These are phyloP conservation scores for Nebria ingens DNA, from an alignment of 1,140 invertebrate genomes.

Conservation along the genomic window DNA sequence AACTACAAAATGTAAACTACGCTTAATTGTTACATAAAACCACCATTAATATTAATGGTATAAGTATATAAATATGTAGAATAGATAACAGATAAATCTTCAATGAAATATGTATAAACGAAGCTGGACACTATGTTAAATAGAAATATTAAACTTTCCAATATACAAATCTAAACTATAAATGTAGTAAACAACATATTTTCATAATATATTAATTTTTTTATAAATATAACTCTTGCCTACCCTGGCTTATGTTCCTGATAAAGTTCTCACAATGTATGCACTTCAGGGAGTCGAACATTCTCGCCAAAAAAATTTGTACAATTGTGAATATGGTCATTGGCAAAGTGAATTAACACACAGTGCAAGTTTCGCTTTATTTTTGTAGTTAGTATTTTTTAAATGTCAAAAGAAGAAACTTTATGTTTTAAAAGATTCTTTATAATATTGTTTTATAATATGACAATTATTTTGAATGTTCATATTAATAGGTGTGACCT, in stretches of 20 bases:
- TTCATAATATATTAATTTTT: conserved; percentile 3
- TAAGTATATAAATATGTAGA: no score
- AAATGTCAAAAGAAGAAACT: no score
- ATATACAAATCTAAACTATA: conserved; percentile 9
- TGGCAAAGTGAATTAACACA: no score
- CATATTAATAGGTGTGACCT: no score
- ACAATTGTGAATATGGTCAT: neutral
- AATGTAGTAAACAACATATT: conserved; percentile 7
- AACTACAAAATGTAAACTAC: no score
- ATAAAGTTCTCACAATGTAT: neutral
- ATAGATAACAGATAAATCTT: neutral
- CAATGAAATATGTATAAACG: neutral
- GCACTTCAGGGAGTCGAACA: neutral
- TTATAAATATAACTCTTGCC: conserved; percentile 8
- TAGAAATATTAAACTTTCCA: conserved; percentile 6
- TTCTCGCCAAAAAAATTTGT: neutral
- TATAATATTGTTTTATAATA: no score
- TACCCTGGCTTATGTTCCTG: neutral
- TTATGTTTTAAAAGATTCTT: no score
- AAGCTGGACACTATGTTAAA: neutral
- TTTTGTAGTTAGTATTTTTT: no score
- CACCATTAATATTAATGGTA: no score
- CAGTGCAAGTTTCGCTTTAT: no score
- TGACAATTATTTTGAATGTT: no score
- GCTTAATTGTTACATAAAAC: no score